Base-by-base conservation (phyloP, 2,113 vertebrate species). In the Tragelaphus imberbis region DNA sequence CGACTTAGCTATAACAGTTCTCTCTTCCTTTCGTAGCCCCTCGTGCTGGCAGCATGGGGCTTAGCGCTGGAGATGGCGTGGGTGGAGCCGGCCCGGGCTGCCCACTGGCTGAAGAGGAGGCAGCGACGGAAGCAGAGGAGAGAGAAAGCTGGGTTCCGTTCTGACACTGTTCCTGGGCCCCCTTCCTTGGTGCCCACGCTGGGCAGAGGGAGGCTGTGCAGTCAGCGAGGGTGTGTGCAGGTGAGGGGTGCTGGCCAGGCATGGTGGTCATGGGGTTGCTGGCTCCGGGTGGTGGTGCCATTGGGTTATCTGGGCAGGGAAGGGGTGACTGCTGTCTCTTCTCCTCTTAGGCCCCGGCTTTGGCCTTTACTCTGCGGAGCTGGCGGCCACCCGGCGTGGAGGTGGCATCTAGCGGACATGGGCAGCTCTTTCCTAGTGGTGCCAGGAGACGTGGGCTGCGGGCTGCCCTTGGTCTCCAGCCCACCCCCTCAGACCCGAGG, bases 41-140 rank as follows among this genome's bases (percentile, higher is more conserved):
- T 99, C 80, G 98, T 99, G 2, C 63, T 99, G 97, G 99, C 98
- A 23, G 98, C 99, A 4, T 99, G 99, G 99, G 99, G 99, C 84
- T 97, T 91, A 44, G 98, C 98, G 0, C 97, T 99, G 98, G 99
- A 99, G 98, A 98, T 99, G 98, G 98, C 99, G 9, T 97, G 98
- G 25, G 94, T 98, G 11, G 98, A 98, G 25, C 97, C 98, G 30
- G 80, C 91, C 25, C 98, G 98, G 87, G 81, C 98, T 84, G 99
- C 98, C 92, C 95, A 98, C 95, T 99, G 99, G 99, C 98, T 99
- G 91, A 97, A 98, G 98, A 90, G 75, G 68, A 93, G 90, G 51
- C 51, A 51, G 47, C 47, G 10, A 77, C 28, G 36, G 61, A 82
- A 56, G 77, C 91, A 91, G 49, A 82, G 47, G 44, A 86, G 33